Evolutionary conservation across 2,113 vertebrate genomes (phyloP).

Genomic region (Colius striatus): DNA sequence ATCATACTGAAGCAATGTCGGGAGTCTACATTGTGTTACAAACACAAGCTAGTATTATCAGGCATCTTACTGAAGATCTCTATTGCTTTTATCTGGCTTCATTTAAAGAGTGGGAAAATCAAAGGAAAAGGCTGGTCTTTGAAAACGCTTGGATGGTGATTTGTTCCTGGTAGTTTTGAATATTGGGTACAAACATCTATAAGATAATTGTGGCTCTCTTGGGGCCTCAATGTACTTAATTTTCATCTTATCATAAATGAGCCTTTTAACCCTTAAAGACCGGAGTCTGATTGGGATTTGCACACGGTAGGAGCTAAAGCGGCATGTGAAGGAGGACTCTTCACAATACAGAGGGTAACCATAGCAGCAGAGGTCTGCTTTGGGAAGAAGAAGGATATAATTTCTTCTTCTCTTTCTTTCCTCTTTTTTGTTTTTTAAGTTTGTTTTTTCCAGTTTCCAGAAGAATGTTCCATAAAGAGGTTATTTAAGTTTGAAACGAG

Average conservation of each 20-base stretch:
- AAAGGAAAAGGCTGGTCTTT: background rate
- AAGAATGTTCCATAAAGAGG: background rate
- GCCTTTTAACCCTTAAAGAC: background rate
- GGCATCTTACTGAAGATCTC: background rate
- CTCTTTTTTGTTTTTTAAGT: background rate
- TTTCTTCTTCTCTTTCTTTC: background rate
- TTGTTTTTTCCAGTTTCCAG: conserved; percentile 6
- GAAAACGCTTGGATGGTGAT: background rate
- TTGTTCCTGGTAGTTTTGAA: background rate
- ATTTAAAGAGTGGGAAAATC: background rate
- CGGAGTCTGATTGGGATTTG: background rate
- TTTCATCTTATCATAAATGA: background rate
- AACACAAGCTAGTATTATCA: background rate
- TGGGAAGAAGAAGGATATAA: background rate
- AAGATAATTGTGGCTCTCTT: background rate
- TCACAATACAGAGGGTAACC: background rate
- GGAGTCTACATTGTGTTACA: background rate
- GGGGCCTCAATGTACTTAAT: background rate
- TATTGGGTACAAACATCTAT: background rate
- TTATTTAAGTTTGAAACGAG: background rate
- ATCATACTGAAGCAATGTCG: background rate
- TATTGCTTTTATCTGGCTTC: background rate
- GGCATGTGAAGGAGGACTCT: background rate
- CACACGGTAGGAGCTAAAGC: background rate
- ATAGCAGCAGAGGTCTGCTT: background rate